Evolutionary conservation across 2,797 vertebrate species (phyloP).

Genomic region (Denticeps clupeoides): DNA sequence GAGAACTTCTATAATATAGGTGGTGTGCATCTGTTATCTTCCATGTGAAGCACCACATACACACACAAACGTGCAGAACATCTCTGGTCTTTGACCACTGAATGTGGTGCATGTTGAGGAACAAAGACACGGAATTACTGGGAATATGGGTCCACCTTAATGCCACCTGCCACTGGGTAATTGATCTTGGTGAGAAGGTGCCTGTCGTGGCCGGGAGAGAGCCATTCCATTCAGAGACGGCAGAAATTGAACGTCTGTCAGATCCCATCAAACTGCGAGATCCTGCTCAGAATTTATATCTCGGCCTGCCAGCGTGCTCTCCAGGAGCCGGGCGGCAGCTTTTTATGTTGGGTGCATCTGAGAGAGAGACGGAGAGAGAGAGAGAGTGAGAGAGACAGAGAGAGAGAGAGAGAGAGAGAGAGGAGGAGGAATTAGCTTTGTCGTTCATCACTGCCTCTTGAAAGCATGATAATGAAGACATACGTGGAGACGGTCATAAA

Average conservation of each 20-base stretch:
- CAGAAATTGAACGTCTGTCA: background rate
- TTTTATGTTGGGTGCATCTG: too few species aligned
- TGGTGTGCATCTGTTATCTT: too few species aligned
- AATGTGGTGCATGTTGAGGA: too few species aligned
- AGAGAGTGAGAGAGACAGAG: background rate
- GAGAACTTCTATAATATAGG: too few species aligned
- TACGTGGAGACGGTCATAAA: conserved; percentile 22
- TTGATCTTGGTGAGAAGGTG: background rate
- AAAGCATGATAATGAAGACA: conserved; percentile 20
- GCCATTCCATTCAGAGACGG: background rate
- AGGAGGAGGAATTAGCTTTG: conserved; percentile 22
- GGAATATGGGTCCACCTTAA: background rate
- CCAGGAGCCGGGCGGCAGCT: too few species aligned
- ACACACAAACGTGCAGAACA: too few species aligned
- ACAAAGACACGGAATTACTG: too few species aligned
- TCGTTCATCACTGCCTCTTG: conserved; percentile 21
- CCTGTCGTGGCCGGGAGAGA: background rate
- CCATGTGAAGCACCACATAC: too few species aligned
- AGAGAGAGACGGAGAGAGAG: background rate
- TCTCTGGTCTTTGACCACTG: too few species aligned
- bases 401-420: too few species aligned
- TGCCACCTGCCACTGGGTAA: background rate
- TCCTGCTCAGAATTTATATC: background rate
- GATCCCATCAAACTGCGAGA: background rate
- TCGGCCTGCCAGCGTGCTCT: background rate